A percentile compares a stretch with the other conserved stretches of the same genome.
phyloP scores from a whole-genome alignment of 2,888 invertebrate species.

The Cheilosia vulpina region DNA sequence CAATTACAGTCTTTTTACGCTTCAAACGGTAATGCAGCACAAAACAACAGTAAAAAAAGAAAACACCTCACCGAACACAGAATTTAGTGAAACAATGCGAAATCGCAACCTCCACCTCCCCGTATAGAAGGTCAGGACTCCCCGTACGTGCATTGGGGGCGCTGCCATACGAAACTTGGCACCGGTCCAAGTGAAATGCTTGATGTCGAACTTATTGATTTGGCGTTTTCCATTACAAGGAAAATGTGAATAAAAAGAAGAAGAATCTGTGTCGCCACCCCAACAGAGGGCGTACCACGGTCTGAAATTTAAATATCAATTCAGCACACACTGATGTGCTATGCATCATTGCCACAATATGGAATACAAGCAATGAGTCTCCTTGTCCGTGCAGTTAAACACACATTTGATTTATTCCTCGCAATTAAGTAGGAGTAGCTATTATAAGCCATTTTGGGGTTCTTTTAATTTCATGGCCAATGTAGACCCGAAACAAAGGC shows the following conservation, averaged over 20 bases:
- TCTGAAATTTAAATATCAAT: slow-evolving; percentile 56
- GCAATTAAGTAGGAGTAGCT: slow-evolving; percentile 58
- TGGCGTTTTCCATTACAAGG: slow-evolving; percentile 50
- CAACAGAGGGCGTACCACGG: slow-evolving; percentile 39
- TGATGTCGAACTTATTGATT: slow-evolving; percentile 71
- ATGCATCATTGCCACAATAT: slow-evolving; percentile 22
- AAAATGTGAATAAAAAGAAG: background rate
- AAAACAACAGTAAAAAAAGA: slow-evolving; percentile 20
- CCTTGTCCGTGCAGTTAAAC: background rate
- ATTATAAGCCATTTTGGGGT: slow-evolving; percentile 36
- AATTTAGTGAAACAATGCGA: slow-evolving; percentile 57
- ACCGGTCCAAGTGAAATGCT: slow-evolving; percentile 61
- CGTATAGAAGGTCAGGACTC: slow-evolving; percentile 54
- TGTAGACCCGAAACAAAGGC: slow-evolving; percentile 32
- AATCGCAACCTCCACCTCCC: slow-evolving; percentile 31
- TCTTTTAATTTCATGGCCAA: slow-evolving; percentile 59
- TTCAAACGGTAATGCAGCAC: slow-evolving; percentile 12
- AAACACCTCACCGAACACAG: slow-evolving; percentile 1
- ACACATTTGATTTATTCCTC: slow-evolving; percentile 61
- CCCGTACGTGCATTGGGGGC: background rate
- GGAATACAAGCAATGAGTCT: slow-evolving; percentile 31
- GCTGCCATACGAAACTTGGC: slow-evolving; percentile 43
- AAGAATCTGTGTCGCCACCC: slow-evolving; percentile 9
- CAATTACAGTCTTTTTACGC: slow-evolving; percentile 53
- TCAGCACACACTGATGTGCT: background rate